Conservation (phyloP, 1,140 invertebrate species). For the Drosophila leontia region DNA sequence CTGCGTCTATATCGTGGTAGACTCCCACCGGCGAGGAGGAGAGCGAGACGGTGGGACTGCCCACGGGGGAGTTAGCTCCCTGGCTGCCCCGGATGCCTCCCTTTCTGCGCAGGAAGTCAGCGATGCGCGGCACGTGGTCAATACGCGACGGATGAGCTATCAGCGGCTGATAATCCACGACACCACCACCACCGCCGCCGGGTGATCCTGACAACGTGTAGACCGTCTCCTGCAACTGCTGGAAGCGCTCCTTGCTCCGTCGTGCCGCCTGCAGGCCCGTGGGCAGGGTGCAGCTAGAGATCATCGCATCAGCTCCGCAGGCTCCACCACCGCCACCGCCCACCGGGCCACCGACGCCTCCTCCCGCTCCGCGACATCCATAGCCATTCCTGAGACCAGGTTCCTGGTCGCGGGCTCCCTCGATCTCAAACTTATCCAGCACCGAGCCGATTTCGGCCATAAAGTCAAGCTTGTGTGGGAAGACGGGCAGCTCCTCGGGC, state of each 20-base stretch:
- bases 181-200: slow-evolving; percentile 20
- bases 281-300: slow-evolving; percentile 87
- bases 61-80: slow-evolving; percentile 88
- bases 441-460: slow-evolving; percentile 93
- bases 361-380: slow-evolving; percentile 63
- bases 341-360: neutral
- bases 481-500: slow-evolving; percentile 97
- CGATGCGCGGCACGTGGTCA: slow-evolving; percentile 81
- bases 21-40: slow-evolving; percentile 84
- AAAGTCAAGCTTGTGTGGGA: slow-evolving; percentile 95
- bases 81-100: slow-evolving; percentile 69
- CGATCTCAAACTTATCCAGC: slow-evolving; percentile 89
- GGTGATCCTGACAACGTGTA: slow-evolving; percentile 66
- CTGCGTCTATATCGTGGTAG: slow-evolving; percentile 78
- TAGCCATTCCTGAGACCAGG: slow-evolving; percentile 70
- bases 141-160: slow-evolving; percentile 80
- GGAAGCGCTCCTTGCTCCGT: slow-evolving; percentile 78
- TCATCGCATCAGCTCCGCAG: slow-evolving; percentile 86
- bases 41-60: slow-evolving; percentile 86
- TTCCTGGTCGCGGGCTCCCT: slow-evolving; percentile 73
- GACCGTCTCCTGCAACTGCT: slow-evolving; percentile 80
- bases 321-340: slow-evolving; percentile 4
- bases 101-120: slow-evolving; percentile 76
- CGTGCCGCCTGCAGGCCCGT: slow-evolving; percentile 85
- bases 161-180: slow-evolving; percentile 78